phyloP scores from a whole-genome alignment of 2,888 invertebrate species.

The Aleiodes testaceus region DNA sequence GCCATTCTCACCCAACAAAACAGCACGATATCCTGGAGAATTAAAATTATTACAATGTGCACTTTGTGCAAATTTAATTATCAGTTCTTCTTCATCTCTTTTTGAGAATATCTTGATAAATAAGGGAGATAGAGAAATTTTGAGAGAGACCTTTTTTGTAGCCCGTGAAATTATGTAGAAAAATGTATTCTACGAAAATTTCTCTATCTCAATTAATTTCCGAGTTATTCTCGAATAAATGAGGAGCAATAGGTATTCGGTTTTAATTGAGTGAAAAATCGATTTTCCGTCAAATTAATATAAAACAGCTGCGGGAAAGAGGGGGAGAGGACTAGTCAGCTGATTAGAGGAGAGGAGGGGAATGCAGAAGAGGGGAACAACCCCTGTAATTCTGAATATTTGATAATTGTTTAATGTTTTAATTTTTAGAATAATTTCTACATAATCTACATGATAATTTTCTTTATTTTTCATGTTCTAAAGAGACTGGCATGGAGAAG shows the following conservation, averaged over 20 bases:
- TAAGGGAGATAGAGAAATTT: too few species aligned
- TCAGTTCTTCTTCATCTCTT: background rate
- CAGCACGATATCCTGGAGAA: slow-evolving; percentile 24
- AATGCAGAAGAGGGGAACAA: slow-evolving; percentile 63
- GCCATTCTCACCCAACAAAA: slow-evolving; percentile 42
- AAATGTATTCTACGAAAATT: too few species aligned
- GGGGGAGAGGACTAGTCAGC: slow-evolving; percentile 63
- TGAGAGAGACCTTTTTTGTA: too few species aligned
- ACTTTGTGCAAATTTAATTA: slow-evolving; percentile 34
- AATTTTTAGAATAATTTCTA: too few species aligned
- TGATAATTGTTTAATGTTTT: background rate
- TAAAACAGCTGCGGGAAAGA: slow-evolving; percentile 64
- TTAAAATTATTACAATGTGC: slow-evolving; percentile 17
- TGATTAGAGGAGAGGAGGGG: slow-evolving; percentile 67
- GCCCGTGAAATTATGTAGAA: too few species aligned
- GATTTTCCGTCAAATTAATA: slow-evolving; percentile 28
- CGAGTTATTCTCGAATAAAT: too few species aligned
- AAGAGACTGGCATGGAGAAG: slow-evolving; percentile 82
- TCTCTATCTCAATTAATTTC: too few species aligned
- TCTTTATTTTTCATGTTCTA: slow-evolving; percentile 47
- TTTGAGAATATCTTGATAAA: too few species aligned
- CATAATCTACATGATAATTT: background rate
- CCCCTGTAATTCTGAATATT: slow-evolving; percentile 60
- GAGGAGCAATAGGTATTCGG: too few species aligned
- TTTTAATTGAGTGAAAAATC: too few species aligned